Percentiles rank a stretch among this genome's conserved stretches.
These are phyloP conservation scores for Petaurus breviceps DNA, from an alignment of 2,113 vertebrate genomes.

Conservation along the genomic window DNA sequence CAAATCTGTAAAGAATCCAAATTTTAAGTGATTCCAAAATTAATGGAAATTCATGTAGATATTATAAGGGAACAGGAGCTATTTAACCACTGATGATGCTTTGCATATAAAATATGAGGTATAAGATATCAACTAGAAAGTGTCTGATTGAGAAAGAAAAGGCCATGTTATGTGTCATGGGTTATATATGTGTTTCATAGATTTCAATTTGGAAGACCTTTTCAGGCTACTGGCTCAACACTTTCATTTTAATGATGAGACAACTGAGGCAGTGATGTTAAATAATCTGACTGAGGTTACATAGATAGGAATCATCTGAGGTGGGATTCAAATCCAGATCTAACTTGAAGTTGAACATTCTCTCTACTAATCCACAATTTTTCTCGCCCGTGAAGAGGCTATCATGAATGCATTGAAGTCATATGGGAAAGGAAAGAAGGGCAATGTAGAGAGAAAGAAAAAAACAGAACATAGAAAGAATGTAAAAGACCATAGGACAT, in stretches of 20 bases:
- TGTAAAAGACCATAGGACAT: not conserved
- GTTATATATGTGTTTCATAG: too few species aligned
- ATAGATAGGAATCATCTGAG: too few species aligned
- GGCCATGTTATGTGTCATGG: not conserved
- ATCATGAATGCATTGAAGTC: too few species aligned
- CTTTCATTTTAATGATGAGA: too few species aligned
- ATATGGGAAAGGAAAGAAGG: not conserved
- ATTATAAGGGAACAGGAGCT: not conserved
- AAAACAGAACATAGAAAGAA: not conserved
- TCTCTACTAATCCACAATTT: too few species aligned
- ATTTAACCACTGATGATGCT: not conserved
- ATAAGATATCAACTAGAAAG: not conserved
- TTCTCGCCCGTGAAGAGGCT: too few species aligned
- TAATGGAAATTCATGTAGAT: not conserved
- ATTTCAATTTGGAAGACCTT: too few species aligned
- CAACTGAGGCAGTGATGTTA: too few species aligned
- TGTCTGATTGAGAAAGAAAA: not conserved
- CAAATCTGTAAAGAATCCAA: not conserved
- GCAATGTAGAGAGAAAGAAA: not conserved
- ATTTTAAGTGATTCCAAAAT: not conserved
- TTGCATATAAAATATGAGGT: not conserved
- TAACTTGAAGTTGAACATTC: too few species aligned
- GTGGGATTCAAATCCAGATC: too few species aligned
- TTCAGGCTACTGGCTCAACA: too few species aligned
- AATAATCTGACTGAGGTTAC: too few species aligned